Base-by-base conservation (phyloP, 2,888 invertebrate species). In the Callinectes sapidus region DNA sequence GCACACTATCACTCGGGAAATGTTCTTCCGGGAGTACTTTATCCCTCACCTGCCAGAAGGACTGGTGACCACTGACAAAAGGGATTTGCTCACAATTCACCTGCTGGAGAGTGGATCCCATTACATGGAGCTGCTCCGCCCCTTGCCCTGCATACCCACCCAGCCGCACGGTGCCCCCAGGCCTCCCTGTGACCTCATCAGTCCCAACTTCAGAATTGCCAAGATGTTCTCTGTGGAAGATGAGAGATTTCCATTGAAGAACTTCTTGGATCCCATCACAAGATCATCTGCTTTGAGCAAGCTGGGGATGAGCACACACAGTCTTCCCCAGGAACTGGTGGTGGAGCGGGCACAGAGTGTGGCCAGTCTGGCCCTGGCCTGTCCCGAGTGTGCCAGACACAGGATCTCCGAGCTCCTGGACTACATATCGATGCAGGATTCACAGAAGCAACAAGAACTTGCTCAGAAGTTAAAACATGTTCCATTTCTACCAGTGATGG, bases 401-500 rank as follows among this genome's bases (percentile, higher is more conserved):
- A 85, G 90, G 35, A 18, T 90, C 85, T 42, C 13, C 23, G 71
- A 85, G 71, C 86, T 92, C 5, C 28, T 92, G 35, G 28, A 48
- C 23, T 92, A 90, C 42, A 87, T 92, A 23, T 48, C n/a, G 23
- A 32, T 39, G n/a, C 54, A 55, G 23, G 18, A 55, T 13, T 35
- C 28, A 18, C 32, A 35, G 1, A n/a, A 42, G 42, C 66, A 87
- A 90, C n/a, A 66, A n/a, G 23, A 54, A 39, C 86, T 92, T 35
- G 71, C 66, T 6, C 1, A 61, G 16, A 32, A 42, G 35, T 48
- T 92, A n/a, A 39, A 71, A 42, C 18, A 35, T 54, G 35, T 87
- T 3, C 48, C 86, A 86, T 92, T 92, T 92, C 35, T 92, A 39
- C 92, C 92, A 86, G 88, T 92, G 16, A 92, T 92, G 92, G 14